Conservation (phyloP, 2,888 invertebrate genomes). For the Heteropelma amictum region DNA sequence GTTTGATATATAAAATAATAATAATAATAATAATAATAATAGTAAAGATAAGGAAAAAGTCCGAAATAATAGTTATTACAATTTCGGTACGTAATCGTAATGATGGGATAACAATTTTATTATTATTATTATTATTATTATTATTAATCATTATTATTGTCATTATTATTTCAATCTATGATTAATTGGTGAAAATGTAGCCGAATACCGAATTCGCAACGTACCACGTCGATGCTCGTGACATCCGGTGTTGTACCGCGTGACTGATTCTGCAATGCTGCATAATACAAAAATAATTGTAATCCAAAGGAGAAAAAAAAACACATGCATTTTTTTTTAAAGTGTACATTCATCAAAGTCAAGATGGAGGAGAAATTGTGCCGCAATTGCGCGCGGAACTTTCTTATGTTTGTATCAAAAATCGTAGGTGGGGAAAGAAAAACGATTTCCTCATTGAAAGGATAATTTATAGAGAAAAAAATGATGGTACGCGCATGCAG, state of each 20-base stretch:
- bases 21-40: neutral
- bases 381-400: slow-evolving; percentile 61
- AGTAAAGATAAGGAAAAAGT: too few species aligned
- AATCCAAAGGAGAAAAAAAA: slow-evolving; percentile 10
- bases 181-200: too few species aligned
- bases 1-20: slow-evolving; percentile 11
- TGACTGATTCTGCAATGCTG: slow-evolving; percentile 50
- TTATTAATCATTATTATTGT: slow-evolving; percentile 6
- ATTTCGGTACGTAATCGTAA: neutral
- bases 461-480: slow-evolving; percentile 27
- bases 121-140: slow-evolving; percentile 6
- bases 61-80: neutral
- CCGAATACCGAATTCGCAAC: slow-evolving; percentile 57
- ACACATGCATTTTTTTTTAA: neutral
- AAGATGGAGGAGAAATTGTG: slow-evolving; percentile 29
- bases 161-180: too few species aligned
- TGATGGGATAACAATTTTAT: neutral
- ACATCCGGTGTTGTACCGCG: slow-evolving; percentile 46
- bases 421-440: slow-evolving; percentile 9
- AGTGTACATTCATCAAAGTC: too few species aligned
- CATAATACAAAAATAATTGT: slow-evolving; percentile 26
- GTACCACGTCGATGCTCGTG: slow-evolving; percentile 43
- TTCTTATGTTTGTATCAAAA: slow-evolving; percentile 61
- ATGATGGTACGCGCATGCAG: slow-evolving; percentile 21
- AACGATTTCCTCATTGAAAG: slow-evolving; percentile 52